phyloP scores from a whole-genome alignment of 35 echinoderm and acorn worm species.

The Lytechinus variegatus region DNA sequence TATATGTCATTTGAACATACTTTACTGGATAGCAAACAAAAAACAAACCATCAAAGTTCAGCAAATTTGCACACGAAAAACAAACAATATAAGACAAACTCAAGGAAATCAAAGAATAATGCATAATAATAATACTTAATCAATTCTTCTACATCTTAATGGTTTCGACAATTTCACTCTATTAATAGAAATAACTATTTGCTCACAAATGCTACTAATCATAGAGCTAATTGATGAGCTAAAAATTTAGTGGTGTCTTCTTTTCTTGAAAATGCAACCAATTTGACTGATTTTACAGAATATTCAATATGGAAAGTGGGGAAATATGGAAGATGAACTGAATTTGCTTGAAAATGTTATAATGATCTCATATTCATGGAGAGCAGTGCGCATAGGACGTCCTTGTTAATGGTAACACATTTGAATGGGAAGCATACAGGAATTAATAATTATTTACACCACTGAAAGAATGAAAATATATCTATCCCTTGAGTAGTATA shows the following conservation, averaged over 20 bases:
- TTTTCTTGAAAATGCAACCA: neutral
- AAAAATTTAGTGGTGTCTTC: neutral
- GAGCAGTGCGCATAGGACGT: neutral
- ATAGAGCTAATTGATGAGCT: neutral
- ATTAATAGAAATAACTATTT: too few relatives aligned
- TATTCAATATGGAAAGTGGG: neutral
- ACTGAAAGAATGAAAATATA: neutral
- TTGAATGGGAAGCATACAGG: neutral
- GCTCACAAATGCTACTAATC: neutral
- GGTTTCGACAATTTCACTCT: neutral
- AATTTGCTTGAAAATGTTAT: neutral
- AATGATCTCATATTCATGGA: neutral
- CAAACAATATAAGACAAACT: too few relatives aligned
- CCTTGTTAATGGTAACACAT: neutral
- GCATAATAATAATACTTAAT: too few relatives aligned
- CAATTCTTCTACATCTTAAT: too few relatives aligned
- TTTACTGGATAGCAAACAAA: too few relatives aligned
- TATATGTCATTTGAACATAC: too few relatives aligned
- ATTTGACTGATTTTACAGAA: neutral
- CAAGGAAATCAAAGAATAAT: too few relatives aligned
- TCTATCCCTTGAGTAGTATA: neutral
- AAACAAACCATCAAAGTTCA: too few relatives aligned
- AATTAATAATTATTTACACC: neutral
- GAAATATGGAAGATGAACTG: neutral
- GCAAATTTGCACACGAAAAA: too few relatives aligned